phyloP scores from a whole-genome alignment of 2,113 vertebrate genomes.

The Calidris pugnax region DNA sequence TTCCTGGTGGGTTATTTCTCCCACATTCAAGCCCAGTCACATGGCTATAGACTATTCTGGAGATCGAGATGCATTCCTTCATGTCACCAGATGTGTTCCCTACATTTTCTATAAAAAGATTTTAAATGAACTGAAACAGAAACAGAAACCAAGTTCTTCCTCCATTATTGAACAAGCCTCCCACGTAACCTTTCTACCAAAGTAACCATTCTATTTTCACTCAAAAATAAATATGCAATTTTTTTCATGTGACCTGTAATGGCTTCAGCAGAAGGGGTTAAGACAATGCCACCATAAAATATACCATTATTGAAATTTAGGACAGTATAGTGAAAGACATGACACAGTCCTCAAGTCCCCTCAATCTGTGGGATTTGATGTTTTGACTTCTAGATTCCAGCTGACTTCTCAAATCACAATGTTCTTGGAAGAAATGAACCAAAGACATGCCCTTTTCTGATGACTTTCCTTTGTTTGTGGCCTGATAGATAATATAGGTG shows the following conservation, averaged over 20 bases:
- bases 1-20: neutral
- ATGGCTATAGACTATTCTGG: neutral
- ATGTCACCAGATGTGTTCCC: neutral
- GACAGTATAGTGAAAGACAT: neutral
- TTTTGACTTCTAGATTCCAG: neutral
- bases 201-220: neutral
- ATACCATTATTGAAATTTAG: neutral
- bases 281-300: neutral
- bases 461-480: neutral
- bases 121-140: neutral
- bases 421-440: neutral
- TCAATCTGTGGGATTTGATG: neutral
- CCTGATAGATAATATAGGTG: accelerated
- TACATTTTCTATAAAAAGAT: neutral
- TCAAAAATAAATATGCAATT: neutral
- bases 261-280: neutral
- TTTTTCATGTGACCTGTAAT: neutral
- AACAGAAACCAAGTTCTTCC: neutral
- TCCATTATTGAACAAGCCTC: neutral
- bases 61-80: accelerated
- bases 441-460: neutral
- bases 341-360: neutral
- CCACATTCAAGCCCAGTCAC: neutral
- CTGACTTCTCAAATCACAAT: neutral
- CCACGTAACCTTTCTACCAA: neutral